phyloP scores from a whole-genome alignment of 2,113 vertebrate species.

The Xiphias gladius region DNA sequence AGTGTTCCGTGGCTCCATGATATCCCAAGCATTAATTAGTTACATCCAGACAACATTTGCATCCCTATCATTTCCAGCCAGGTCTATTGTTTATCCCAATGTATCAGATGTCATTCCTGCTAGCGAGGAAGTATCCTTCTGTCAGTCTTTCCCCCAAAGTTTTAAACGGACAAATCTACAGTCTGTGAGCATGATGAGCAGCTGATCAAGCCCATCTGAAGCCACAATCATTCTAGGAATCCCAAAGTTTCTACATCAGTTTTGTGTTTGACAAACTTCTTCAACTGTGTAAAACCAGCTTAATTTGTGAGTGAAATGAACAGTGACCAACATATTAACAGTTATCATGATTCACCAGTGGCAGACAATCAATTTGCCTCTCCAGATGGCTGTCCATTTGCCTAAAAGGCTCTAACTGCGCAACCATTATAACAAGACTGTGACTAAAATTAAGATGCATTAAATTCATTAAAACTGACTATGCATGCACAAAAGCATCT shows the following conservation, averaged over 20 bases:
- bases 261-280: conserved; percentile 19
- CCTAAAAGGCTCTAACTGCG: conserved; percentile 66
- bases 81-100: conserved; percentile 37
- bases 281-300: not conserved
- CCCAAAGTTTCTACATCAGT: not conserved
- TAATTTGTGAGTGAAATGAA: conserved; percentile 52
- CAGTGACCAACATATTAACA: conserved; percentile 47
- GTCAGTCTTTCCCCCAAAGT: conserved; percentile 1
- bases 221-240: not conserved
- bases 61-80: conserved; percentile 17
- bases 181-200: not conserved
- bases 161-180: conserved; percentile 12
- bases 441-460: conserved; percentile 68
- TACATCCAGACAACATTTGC: conserved; percentile 8
- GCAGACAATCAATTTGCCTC: conserved; percentile 45
- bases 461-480: conserved; percentile 48
- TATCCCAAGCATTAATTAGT: not conserved
- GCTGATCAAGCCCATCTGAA: conserved; percentile 1
- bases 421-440: conserved; percentile 48
- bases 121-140: not conserved
- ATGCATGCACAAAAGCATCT: conserved; percentile 64
- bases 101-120: conserved; percentile 24
- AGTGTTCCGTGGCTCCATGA: not conserved
- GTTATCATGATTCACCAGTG: conserved; percentile 50
- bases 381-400: conserved; percentile 70